phyloP scores from a whole-genome alignment of 2,888 invertebrate genomes.

The Tachina grossa region DNA sequence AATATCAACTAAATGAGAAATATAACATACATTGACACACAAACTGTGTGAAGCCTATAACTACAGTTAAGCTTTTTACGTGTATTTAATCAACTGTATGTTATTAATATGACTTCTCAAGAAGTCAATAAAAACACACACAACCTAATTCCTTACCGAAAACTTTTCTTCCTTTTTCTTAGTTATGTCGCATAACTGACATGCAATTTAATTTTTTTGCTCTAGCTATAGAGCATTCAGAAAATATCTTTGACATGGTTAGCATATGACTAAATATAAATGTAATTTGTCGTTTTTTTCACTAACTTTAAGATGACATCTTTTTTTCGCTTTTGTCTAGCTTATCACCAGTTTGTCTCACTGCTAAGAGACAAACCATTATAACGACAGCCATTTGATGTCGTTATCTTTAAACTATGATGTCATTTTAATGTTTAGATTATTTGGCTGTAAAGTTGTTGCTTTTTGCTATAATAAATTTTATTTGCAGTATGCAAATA shows the following conservation, averaged over 20 bases:
- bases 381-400: slow-evolving; percentile 22
- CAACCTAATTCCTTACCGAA: no score
- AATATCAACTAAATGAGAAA: no score
- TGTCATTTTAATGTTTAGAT: slow-evolving; percentile 58
- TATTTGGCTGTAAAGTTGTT: slow-evolving; percentile 10
- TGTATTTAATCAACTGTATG: no score
- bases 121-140: no score
- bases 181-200: not conserved
- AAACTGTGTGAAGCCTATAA: no score
- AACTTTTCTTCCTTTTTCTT: no score
- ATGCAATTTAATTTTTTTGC: not conserved
- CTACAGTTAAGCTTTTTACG: no score
- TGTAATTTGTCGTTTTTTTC: slow-evolving; percentile 4
- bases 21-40: no score
- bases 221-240: not conserved
- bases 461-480: slow-evolving; percentile 31
- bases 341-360: slow-evolving; percentile 35
- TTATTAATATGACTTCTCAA: no score
- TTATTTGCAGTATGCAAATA: slow-evolving; percentile 41
- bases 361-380: not conserved
- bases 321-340: slow-evolving; percentile 38
- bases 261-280: not conserved
- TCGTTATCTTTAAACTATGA: slow-evolving; percentile 65
- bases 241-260: slow-evolving; percentile 17
- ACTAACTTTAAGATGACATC: slow-evolving; percentile 49